Percentiles rank a stretch among this genome's conserved stretches.
phyloP scores from a whole-genome alignment of 37 sponge, comb jelly and placozoan genomes.

The Halichondria panicea region DNA sequence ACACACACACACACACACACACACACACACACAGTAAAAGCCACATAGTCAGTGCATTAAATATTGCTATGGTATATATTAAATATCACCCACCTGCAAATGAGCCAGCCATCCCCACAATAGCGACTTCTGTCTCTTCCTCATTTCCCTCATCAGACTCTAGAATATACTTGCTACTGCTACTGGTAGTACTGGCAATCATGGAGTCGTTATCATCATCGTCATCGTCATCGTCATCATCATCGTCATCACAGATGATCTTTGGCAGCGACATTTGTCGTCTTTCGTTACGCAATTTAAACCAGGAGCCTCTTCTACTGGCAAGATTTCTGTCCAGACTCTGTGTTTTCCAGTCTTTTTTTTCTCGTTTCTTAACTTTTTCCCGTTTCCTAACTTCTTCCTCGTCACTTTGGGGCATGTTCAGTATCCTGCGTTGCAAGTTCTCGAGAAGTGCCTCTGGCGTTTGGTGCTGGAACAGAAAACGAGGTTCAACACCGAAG shows the following conservation, averaged over 20 bases:
- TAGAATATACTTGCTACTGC: too few relatives aligned
- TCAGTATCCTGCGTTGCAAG: constrained; percentile 6
- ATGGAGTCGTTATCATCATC: not conserved
- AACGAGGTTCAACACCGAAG: constrained; percentile 24
- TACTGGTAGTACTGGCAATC: not conserved
- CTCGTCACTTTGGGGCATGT: not conserved
- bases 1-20: too few relatives aligned
- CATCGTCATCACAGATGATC: not conserved
- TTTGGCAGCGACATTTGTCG: too few relatives aligned
- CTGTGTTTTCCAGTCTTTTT: not conserved
- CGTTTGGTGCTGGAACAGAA: constrained; percentile 24
- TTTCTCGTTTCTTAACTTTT: not conserved
- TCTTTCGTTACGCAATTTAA: too few relatives aligned
- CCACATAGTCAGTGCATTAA: too few relatives aligned
- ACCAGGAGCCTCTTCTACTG: not conserved
- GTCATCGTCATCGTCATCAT: not conserved
- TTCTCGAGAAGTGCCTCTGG: constrained; percentile 20
- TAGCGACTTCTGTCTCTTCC: constrained; percentile 22
- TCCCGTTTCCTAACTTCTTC: not conserved
- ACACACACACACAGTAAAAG: too few relatives aligned
- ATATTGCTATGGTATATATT: too few relatives aligned
- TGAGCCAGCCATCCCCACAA: constrained; percentile 67
- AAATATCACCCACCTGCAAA: constrained; percentile 14
- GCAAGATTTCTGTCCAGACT: not conserved
- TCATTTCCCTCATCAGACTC: too few relatives aligned